These are phyloP conservation scores for Mayetiola destructor DNA, from an alignment of 2,888 invertebrate species.

Conservation along the genomic window DNA sequence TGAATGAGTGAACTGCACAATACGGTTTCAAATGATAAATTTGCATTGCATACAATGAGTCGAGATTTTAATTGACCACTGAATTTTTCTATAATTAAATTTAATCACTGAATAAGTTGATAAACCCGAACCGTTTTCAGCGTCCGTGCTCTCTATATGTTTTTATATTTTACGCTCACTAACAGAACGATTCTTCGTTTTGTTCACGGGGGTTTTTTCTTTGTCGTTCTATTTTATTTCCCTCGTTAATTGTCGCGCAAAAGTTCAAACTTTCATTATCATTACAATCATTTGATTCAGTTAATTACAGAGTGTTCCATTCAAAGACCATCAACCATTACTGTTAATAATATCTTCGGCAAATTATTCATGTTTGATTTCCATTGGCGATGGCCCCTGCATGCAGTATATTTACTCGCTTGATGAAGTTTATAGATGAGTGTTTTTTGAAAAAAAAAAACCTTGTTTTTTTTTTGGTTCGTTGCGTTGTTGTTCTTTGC, in stretches of 20 bases:
- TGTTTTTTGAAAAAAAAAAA: no score
- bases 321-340: neutral
- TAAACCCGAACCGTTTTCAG: no score
- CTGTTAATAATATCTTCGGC: slow-evolving; percentile 3
- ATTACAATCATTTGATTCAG: neutral
- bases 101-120: no score
- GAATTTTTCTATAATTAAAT: no score
- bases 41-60: neutral
- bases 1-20: neutral
- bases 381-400: slow-evolving; percentile 6
- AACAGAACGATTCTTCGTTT: no score
- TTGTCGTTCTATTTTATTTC: no score
- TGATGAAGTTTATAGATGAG: no score
- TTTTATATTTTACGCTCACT: no score
- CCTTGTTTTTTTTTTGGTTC: neutral
- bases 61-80: no score
- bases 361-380: slow-evolving; percentile 12
- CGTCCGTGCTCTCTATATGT: no score
- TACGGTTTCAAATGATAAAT: no score
- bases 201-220: no score
- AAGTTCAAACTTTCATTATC: neutral
- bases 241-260: neutral
- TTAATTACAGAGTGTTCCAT: neutral
- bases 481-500: neutral
- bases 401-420: neutral